Conservation (phyloP, 2,797 vertebrate genomes). For the Anolis apletophallus region DNA sequence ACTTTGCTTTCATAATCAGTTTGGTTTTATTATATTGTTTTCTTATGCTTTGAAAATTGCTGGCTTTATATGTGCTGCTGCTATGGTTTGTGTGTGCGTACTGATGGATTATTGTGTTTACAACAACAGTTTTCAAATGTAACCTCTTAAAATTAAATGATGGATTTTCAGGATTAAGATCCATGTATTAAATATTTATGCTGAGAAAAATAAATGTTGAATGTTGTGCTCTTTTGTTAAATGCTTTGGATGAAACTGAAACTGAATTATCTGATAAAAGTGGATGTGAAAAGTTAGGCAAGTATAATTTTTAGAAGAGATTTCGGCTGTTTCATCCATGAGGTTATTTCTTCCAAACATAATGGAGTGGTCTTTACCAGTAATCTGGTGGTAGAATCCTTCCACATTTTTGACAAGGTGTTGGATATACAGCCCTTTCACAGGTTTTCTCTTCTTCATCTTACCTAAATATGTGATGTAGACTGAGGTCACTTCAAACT, state of each 20-base stretch:
- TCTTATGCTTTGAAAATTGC: background rate
- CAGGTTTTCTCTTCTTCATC: background rate
- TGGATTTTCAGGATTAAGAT: fast-evolving
- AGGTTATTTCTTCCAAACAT: background rate
- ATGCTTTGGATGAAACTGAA: background rate
- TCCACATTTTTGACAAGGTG: background rate
- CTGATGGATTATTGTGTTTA: background rate
- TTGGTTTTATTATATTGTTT: background rate
- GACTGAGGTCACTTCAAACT: background rate
- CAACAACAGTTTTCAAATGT: background rate
- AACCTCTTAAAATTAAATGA: background rate
- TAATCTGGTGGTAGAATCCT: background rate
- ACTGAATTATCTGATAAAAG: background rate
- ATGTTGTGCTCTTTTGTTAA: background rate
- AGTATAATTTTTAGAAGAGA: background rate
- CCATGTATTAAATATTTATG: background rate
- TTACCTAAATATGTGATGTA: background rate
- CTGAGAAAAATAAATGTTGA: background rate
- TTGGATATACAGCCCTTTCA: background rate
- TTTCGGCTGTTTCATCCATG: background rate
- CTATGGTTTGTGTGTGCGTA: background rate
- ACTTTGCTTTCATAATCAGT: background rate
- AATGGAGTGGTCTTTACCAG: background rate
- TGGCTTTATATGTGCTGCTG: background rate
- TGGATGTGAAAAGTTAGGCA: background rate